Evolutionary conservation across 2,113 vertebrate genomes (phyloP), one percentile per base, ranked within the genome.

Genomic region (Sylvietta virens): DNA sequence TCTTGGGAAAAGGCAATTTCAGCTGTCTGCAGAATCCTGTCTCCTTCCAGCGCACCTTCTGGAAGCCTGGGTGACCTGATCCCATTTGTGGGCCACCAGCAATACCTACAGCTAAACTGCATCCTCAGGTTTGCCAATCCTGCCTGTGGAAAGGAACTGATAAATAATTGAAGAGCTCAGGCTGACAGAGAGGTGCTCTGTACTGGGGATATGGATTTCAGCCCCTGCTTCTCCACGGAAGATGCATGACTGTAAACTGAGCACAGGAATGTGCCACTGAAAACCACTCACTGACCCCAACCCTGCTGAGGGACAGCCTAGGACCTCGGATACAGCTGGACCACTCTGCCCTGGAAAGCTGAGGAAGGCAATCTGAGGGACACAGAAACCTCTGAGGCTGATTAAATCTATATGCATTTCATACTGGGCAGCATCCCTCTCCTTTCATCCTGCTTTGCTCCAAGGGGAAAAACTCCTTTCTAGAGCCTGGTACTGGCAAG

Each of bases 251-350:
- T 7, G 56, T 11, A 33, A 94, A 70, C 40, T 70, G 76, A 86
- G 35, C 73, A 33, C 20, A 58, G 67, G 15, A 76, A 61, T 2
- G 15, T 16, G 83, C 33, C 88, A 74, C 66, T 60, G 9, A 15
- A 69, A 87, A 58, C 77, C 89, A 31, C 0, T 23, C 31, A 12
- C 30, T 21, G 28, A 57, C 18, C 37, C 5, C 22, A 20, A 1
- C 39, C 8, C 37, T 1, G 16, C 30, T 9, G 3, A 69, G 37
- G 74, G 74, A 61, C 26, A 76, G 50, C 4, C 13, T 31, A 39
- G 21, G 15, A 35, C 11, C 53, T 18, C 0, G 0, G 26, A 7
- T 0, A 26, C 6, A 42, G 92, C 40, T 58, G 17, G 66, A n/a
- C 30, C 42, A 11, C 65, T 72, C 44, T 40, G n/a, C 27, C 71